Percentiles rank a stretch among this genome's conserved stretches.
These are phyloP conservation scores for Nebria salina DNA, from an alignment of 2,888 invertebrate genomes.

Conservation along the genomic window DNA sequence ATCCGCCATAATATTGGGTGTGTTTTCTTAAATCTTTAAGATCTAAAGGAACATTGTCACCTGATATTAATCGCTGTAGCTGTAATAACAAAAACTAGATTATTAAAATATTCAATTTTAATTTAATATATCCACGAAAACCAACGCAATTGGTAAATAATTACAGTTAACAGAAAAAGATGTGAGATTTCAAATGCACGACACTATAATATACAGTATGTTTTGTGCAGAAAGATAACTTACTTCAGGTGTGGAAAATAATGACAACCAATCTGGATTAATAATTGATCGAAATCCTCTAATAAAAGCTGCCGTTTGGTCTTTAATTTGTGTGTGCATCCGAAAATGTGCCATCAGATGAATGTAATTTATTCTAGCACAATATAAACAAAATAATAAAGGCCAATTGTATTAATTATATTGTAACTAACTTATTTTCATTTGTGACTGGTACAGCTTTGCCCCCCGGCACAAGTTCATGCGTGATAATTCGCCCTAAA, in stretches of 20 bases:
- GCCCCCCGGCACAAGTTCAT: constrained; percentile 96
- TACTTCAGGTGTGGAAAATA: constrained; percentile 96
- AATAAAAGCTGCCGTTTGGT: constrained; percentile 96
- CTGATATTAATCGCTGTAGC: constrained; percentile 94
- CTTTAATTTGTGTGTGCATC: constrained; percentile 97
- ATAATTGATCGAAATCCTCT: constrained; percentile 95
- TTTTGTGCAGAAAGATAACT: constrained; percentile 34
- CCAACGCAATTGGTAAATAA: too few species aligned
- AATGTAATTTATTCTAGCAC: constrained; percentile 92
- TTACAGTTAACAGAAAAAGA: too few species aligned
- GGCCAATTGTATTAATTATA: not conserved
- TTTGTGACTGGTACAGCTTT: constrained; percentile 92
- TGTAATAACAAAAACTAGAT: constrained; percentile 56
- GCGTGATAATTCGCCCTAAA: constrained; percentile 91
- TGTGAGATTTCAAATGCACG: too few species aligned
- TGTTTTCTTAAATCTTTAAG: constrained; percentile 86
- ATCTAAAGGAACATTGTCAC: constrained; percentile 94
- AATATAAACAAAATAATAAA: constrained; percentile 19
- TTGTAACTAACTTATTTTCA: constrained; percentile 84
- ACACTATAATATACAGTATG: too few species aligned
- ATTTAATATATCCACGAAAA: not conserved
- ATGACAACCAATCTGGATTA: constrained; percentile 91
- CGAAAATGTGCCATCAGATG: constrained; percentile 98
- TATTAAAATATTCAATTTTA: constrained; percentile 13
- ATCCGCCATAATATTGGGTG: constrained; percentile 99